Base-by-base conservation (phyloP, 2,888 invertebrate genomes). In the Epirrhoe tristata region DNA sequence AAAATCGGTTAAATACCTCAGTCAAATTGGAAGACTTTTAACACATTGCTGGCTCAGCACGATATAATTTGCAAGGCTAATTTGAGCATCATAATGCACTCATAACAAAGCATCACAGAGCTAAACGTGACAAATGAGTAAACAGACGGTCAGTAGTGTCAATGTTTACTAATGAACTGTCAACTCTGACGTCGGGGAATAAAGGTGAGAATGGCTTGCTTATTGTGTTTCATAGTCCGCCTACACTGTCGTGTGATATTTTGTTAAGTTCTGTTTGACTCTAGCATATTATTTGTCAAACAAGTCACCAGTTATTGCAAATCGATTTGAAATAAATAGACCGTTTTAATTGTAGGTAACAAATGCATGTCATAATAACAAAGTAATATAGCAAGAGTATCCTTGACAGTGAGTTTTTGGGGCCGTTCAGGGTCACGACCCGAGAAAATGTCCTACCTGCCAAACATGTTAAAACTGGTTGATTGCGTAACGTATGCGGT, bases 71-170 rank as follows among this genome's bases (percentile, higher is more conserved):
- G 61, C 53, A 58, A 61, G 52, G 61, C 57, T 61, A 66, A 58
- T 61, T 53, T 53, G 36, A 39, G 39, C 57, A 58, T 50, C 48
- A 60, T 55, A n/a, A 55, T 66, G 58, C 51, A 65, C 51, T 59
- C 65, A 53, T 57, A 66, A 62, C 66, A 62, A 66, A 51, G 66
- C 59, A 66, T 66, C 62, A 53, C 17, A 59, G 57, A 52, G 34
- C 16, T 63, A 61, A 68, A 72, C 72, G 71, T 72, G 72, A 67
- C 62, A 54, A 62, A 55, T 57, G 34, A 54, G 63, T 69, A 69
- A 72, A 72, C 70, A 70, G 0, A 51, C 53, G 39, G 51, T 50
- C 57, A 53, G 36, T 60, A 32, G n/a, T 66, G 51, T 59, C 63
- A 68, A 66, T 66, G 58, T 68, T 69, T 36, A 57, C 31, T 24